These are phyloP conservation scores for Gallirallus australis DNA, from an alignment of 2,797 vertebrate genomes.

Conservation along the genomic window DNA sequence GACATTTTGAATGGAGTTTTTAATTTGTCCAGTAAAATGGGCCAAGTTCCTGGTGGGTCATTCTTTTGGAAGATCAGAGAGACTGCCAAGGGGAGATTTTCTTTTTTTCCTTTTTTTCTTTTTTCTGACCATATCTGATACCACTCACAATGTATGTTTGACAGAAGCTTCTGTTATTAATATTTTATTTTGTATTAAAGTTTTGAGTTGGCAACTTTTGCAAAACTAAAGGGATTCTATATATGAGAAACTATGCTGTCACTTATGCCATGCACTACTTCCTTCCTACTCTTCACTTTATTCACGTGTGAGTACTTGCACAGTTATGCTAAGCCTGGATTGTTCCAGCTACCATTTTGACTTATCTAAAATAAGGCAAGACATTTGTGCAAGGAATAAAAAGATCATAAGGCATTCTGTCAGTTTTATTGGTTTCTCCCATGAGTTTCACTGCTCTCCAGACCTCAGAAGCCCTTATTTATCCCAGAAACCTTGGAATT, in stretches of 20 bases:
- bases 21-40: background rate
- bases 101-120: background rate
- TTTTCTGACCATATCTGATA: background rate
- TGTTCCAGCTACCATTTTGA: conserved; percentile 40
- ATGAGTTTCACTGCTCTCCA: conserved; percentile 42
- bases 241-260: background rate
- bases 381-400: conserved; percentile 67
- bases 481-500: conserved; percentile 69
- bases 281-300: background rate
- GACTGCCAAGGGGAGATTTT: background rate
- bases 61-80: background rate
- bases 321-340: conserved; percentile 1
- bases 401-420: conserved; percentile 62
- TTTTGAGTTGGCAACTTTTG: background rate
- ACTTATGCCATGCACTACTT: background rate
- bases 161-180: background rate
- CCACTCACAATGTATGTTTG: background rate
- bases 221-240: background rate
- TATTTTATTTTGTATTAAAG: background rate
- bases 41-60: background rate
- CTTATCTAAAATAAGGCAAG: conserved; percentile 50
- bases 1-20: background rate
- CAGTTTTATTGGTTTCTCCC: conserved; percentile 62
- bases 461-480: conserved; percentile 65
- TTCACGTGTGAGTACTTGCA: background rate